Evolutionary conservation across 2,888 invertebrate genomes (phyloP).

Genomic region (Rhagonycha fulva): DNA sequence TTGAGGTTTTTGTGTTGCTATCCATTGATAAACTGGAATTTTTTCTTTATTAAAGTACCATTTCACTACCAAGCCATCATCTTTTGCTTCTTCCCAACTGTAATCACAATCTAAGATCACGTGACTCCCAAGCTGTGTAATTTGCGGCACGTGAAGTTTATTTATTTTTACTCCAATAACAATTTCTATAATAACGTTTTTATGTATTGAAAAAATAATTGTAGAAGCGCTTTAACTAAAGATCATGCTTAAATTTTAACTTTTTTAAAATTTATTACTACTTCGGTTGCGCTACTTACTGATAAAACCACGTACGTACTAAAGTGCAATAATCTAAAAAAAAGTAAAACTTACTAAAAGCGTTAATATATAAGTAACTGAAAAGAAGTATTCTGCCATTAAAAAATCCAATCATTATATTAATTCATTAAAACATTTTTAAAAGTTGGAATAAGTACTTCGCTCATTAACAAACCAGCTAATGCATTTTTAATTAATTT

Average conservation of each 20-base stretch:
- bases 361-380: not conserved
- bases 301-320: not conserved
- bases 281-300: not conserved
- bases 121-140: slow-evolving; percentile 52
- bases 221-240: not conserved
- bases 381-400: not conserved
- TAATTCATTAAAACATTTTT: not conserved
- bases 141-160: slow-evolving; percentile 52
- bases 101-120: slow-evolving; percentile 63
- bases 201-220: not conserved
- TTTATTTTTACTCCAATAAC: slow-evolving; percentile 44
- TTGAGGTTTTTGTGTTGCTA: slow-evolving; percentile 56
- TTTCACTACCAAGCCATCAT: slow-evolving; percentile 61
- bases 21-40: slow-evolving; percentile 64
- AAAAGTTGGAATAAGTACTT: not conserved
- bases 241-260: not conserved
- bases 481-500: not conserved
- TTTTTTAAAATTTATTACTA: not conserved
- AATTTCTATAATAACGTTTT: slow-evolving; percentile 11
- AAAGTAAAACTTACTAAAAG: not conserved
- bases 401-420: not conserved
- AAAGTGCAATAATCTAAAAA: not conserved
- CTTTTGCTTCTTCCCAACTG: slow-evolving; percentile 48
- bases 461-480: not conserved
- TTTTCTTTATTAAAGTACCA: slow-evolving; percentile 59